A percentile compares a stretch with the other conserved stretches of the same genome.
phyloP scores from a whole-genome alignment of 2,888 invertebrate genomes.

The Drosophila buzzatii region DNA sequence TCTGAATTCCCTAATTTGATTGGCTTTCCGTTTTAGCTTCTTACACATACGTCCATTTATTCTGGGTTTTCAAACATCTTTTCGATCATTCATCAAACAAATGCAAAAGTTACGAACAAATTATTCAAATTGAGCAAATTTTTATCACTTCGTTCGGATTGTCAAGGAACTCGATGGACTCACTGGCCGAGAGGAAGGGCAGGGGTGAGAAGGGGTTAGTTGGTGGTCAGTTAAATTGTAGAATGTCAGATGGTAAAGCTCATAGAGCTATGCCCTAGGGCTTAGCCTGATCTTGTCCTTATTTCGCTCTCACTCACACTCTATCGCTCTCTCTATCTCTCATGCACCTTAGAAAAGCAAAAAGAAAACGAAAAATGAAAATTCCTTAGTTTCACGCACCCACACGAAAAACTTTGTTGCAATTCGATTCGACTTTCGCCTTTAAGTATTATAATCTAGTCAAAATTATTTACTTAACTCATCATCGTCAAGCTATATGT shows the following conservation, averaged over 20 bases:
- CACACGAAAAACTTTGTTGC: conserved; percentile 49
- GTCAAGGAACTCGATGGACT: conserved; percentile 32
- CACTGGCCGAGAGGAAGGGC: conserved; percentile 22
- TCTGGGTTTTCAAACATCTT: conserved; percentile 21
- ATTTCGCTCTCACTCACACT: conserved; percentile 50
- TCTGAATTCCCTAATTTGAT: conserved; percentile 2
- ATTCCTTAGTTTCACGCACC: conserved; percentile 43
- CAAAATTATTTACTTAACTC: conserved; percentile 32
- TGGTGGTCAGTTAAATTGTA: conserved; percentile 40
- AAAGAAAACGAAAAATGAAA: conserved; percentile 3
- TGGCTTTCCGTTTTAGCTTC: conserved; percentile 45
- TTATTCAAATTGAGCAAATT: conserved; percentile 80
- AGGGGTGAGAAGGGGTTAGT: not conserved
- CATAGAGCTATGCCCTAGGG: conserved; percentile 63
- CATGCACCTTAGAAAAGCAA: conserved; percentile 57
- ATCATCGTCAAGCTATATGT: conserved; percentile 38
- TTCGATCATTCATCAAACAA: conserved; percentile 21
- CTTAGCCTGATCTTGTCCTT: conserved; percentile 44
- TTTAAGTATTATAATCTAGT: conserved; percentile 29
- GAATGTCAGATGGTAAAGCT: conserved; percentile 52
- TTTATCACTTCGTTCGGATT: conserved; percentile 85
- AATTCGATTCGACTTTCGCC: conserved; percentile 16
- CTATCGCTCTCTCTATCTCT: conserved; percentile 50
- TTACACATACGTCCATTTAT: conserved; percentile 38
- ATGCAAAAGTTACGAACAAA: not conserved